These are phyloP conservation scores for Rhizoglyphus robini DNA, from an alignment of 1,140 invertebrate genomes.

Conservation along the genomic window DNA sequence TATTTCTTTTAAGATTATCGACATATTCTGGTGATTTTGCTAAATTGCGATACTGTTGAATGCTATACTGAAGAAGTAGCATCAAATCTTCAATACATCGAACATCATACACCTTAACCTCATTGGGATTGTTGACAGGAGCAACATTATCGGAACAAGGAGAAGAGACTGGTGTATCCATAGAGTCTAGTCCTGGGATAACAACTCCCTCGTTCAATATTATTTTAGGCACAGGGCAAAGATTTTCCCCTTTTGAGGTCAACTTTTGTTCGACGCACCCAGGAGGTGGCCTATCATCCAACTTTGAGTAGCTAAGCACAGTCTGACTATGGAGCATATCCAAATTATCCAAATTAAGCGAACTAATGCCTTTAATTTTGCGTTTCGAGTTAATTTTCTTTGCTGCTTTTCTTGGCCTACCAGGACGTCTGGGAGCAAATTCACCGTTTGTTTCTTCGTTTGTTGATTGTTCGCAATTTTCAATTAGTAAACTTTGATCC, in stretches of 20 bases:
- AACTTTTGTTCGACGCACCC: background rate
- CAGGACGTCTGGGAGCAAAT: background rate
- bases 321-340: conserved; percentile 81
- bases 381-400: conserved; percentile 34
- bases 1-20: background rate
- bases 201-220: background rate
- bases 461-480: background rate
- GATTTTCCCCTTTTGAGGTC: background rate
- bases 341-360: conserved; percentile 52
- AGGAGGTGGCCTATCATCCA: background rate
- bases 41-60: background rate
- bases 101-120: background rate
- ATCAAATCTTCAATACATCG: background rate
- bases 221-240: background rate
- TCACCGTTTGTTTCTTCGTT: background rate
- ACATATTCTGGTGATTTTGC: background rate
- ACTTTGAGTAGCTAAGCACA: conserved; percentile 46
- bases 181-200: background rate
- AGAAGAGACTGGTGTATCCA: background rate
- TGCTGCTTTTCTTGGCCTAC: conserved; percentile 22
- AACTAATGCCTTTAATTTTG: conserved; percentile 37
- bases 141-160: background rate
- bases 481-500: background rate
- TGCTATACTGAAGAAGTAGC: background rate
- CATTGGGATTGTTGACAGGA: background rate